phyloP scores from a whole-genome alignment of 2,113 vertebrate genomes.

The Diglossa brunneiventris region DNA sequence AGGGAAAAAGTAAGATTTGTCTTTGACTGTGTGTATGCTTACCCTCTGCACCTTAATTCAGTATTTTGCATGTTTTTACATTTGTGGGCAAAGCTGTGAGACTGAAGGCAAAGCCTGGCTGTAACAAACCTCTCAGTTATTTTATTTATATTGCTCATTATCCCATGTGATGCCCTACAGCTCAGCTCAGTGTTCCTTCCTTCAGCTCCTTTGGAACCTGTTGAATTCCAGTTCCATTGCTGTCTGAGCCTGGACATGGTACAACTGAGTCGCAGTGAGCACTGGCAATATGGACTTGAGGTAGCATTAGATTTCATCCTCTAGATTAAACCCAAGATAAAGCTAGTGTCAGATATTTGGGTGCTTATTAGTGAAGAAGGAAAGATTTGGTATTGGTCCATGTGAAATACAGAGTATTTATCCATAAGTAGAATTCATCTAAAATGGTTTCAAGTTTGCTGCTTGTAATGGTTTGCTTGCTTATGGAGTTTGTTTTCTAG shows the following conservation, averaged over 20 bases:
- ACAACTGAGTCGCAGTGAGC: not conserved
- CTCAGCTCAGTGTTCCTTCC: rapidly evolving
- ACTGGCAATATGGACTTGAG: not conserved
- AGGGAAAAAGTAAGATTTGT: not conserved
- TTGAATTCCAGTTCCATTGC: not conserved
- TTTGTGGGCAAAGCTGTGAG: not conserved
- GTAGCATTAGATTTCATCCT: not conserved
- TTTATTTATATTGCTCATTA: not conserved
- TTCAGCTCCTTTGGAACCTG: not conserved
- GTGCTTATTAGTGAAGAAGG: not conserved
- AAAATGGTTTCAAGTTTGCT: not conserved
- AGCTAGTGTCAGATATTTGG: not conserved
- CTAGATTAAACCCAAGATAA: not conserved
- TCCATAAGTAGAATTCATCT: not conserved
- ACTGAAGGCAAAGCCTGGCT: not conserved
- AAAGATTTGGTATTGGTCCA: not conserved
- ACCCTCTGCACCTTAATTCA: not conserved
- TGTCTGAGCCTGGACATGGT: not conserved
- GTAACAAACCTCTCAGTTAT: not conserved
- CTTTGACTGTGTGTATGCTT: not conserved
- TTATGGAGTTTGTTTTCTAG: not conserved
- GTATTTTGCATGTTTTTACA: not conserved
- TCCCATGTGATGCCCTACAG: not conserved
- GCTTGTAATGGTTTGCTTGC: not conserved
- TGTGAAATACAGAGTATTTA: not conserved